Percentiles rank a stretch among this genome's conserved stretches.
Conservation (phyloP, 2,797 vertebrate genomes). For the Halcyon chelicuti region DNA sequence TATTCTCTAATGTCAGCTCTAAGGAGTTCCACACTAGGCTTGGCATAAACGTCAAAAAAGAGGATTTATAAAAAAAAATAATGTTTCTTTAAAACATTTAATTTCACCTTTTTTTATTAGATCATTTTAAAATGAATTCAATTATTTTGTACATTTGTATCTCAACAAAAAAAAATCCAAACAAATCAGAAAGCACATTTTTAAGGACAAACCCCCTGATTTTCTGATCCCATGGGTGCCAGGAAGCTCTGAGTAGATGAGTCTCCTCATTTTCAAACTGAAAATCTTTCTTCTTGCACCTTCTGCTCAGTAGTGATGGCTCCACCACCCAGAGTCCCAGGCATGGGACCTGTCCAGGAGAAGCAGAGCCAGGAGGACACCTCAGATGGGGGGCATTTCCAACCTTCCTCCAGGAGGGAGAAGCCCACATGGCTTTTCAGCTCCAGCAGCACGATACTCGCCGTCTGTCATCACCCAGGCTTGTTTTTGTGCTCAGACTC, state of each 20-base stretch:
- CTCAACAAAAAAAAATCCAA: neutral
- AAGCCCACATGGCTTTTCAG: neutral
- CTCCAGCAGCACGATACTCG: neutral
- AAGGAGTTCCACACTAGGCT: neutral
- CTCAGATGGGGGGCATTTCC: rapidly evolving
- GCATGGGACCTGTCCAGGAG: neutral
- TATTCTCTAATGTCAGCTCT: neutral
- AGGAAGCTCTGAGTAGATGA: neutral
- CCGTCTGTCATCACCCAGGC: rapidly evolving
- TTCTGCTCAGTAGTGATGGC: neutral
- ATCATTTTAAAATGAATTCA: neutral
- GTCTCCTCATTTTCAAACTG: neutral
- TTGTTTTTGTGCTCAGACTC: neutral
- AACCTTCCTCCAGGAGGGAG: neutral
- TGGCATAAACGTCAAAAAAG: neutral
- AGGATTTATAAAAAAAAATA: neutral
- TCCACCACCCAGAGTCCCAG: rapidly evolving
- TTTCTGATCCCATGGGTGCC: neutral
- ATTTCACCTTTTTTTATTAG: neutral
- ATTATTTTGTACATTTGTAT: neutral
- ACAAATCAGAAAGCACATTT: neutral
- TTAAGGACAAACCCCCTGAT: neutral
- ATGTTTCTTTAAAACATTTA: neutral
- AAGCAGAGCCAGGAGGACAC: neutral
- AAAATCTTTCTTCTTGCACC: neutral